These are phyloP conservation scores for Plagodis dolabraria DNA, from an alignment of 2,888 invertebrate species.

Conservation along the genomic window DNA sequence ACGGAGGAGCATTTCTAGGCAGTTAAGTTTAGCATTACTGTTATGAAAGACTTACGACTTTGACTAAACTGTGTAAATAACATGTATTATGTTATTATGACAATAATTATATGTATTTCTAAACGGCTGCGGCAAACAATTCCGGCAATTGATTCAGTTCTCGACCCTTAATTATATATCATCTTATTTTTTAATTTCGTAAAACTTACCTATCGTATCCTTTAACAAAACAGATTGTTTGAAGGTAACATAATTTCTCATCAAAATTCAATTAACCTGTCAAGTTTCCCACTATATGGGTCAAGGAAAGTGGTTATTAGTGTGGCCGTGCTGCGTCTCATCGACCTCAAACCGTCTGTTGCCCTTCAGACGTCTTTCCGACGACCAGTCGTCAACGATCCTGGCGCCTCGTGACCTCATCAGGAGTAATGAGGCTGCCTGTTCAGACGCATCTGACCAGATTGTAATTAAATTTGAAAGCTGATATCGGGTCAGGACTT, in stretches of 20 bases:
- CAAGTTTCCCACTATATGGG: slow-evolving; percentile 31
- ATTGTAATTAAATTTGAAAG: slow-evolving; percentile 10
- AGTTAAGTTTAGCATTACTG: too few species aligned
- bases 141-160: too few species aligned
- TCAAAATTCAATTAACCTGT: slow-evolving; percentile 33
- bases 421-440: slow-evolving; percentile 6
- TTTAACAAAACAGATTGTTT: slow-evolving; percentile 8
- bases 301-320: slow-evolving; percentile 35
- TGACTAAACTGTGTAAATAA: too few species aligned
- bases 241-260: slow-evolving; percentile 14
- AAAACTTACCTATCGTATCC: neutral
- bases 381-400: slow-evolving; percentile 12
- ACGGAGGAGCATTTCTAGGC: too few species aligned
- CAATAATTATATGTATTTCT: too few species aligned
- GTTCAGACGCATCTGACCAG: slow-evolving; percentile 20
- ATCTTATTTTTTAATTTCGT: neutral
- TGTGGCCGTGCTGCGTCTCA: slow-evolving; percentile 13
- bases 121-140: too few species aligned
- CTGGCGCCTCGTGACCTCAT: slow-evolving; percentile 24
- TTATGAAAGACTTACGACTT: too few species aligned
- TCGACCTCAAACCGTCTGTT: slow-evolving; percentile 23
- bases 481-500: slow-evolving; percentile 5
- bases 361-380: slow-evolving; percentile 21
- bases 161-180: too few species aligned
- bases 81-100: too few species aligned